Conservation (phyloP, 2,113 vertebrate species). For the Rhea pennata region DNA sequence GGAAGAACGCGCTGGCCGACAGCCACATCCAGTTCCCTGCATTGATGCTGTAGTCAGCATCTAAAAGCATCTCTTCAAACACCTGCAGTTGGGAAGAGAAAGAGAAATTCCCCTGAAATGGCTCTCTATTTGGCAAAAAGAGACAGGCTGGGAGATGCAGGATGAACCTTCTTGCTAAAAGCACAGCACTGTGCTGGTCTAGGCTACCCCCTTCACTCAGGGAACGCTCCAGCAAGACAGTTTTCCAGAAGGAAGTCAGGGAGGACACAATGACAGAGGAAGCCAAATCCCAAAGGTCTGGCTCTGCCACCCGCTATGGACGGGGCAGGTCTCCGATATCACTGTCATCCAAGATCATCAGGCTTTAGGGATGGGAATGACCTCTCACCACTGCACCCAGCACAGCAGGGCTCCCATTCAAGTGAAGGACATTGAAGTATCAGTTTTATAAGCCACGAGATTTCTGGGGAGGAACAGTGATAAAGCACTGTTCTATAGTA, state of each 20-base stretch:
- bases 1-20: slow-evolving; percentile 73
- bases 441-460: too few relatives aligned
- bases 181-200: background rate
- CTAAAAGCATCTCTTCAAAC: slow-evolving; percentile 74
- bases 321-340: background rate
- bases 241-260: background rate
- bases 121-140: background rate
- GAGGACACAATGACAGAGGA: background rate
- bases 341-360: background rate
- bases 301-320: background rate
- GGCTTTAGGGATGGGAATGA: background rate
- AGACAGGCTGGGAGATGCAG: background rate
- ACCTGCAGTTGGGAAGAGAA: slow-evolving; percentile 33
- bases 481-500: background rate
- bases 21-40: slow-evolving; percentile 77
- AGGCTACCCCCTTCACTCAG: background rate
- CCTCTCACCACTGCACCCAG: background rate
- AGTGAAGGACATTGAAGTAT: background rate
- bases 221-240: background rate
- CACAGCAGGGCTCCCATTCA: background rate
- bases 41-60: slow-evolving; percentile 71
- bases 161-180: background rate
- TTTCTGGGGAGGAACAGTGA: background rate
- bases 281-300: background rate
- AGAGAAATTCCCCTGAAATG: background rate